phyloP scores from a whole-genome alignment of 2,113 vertebrate species.

The Corythornis cristatus region DNA sequence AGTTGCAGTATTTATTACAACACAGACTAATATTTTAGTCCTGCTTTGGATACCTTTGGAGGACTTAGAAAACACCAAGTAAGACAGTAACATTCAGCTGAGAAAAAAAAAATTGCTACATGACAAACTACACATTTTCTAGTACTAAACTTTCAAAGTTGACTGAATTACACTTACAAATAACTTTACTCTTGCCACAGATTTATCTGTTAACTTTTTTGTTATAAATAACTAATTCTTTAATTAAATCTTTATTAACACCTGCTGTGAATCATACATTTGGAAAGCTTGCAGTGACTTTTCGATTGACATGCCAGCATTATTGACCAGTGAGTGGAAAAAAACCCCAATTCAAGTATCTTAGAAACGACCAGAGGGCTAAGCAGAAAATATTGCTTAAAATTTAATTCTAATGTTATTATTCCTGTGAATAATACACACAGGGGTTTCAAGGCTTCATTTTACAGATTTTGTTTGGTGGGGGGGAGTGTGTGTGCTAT shows the following conservation, averaged over 20 bases:
- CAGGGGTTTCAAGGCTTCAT: not conserved
- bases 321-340: not conserved
- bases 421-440: not conserved
- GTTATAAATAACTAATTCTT: not conserved
- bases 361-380: not conserved
- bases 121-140: fast-evolving
- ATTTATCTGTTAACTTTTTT: not conserved
- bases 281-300: not conserved
- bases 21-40: not conserved
- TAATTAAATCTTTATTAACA: not conserved
- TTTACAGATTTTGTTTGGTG: not conserved
- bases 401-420: not conserved
- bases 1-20: not conserved
- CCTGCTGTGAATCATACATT: not conserved
- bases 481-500: too few species aligned
- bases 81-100: not conserved
- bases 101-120: not conserved
- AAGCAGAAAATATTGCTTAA: not conserved
- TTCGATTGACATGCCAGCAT: not conserved
- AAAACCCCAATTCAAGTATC: not conserved
- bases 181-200: not conserved
- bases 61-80: not conserved
- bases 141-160: not conserved
- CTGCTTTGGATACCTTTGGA: not conserved
- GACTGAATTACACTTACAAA: not conserved